phyloP scores from a whole-genome alignment of 2,797 vertebrate species.

The Myiotriccus ornatus region DNA sequence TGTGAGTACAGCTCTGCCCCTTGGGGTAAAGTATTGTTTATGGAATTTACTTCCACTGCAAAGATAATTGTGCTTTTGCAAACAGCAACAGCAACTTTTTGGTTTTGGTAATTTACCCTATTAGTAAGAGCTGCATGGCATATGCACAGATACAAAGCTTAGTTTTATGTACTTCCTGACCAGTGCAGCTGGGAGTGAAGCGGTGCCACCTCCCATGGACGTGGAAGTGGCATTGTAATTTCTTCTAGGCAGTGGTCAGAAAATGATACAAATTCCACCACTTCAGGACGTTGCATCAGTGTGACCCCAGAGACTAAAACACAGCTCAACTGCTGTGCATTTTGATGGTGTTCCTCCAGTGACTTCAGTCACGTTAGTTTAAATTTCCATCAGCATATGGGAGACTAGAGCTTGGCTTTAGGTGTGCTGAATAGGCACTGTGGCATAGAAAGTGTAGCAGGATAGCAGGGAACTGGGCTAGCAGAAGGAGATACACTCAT shows the following conservation, averaged over 20 bases:
- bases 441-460: not conserved
- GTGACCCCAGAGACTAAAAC: not conserved
- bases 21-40: not conserved
- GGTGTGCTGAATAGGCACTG: not conserved
- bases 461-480: not conserved
- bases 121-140: not conserved
- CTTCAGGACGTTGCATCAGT: not conserved
- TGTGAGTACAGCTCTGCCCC: accelerated
- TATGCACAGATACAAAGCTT: not conserved
- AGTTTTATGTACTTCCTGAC: not conserved
- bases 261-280: not conserved
- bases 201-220: not conserved
- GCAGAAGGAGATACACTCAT: not conserved
- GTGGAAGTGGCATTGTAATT: not conserved
- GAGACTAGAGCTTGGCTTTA: not conserved
- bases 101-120: not conserved
- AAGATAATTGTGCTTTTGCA: not conserved
- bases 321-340: not conserved
- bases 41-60: not conserved
- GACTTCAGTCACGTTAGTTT: not conserved
- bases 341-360: not conserved
- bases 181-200: not conserved
- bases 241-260: not conserved
- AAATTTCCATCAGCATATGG: not conserved
- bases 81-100: not conserved